phyloP scores from a whole-genome alignment of 2,113 vertebrate genomes.

The Jacana jacana region DNA sequence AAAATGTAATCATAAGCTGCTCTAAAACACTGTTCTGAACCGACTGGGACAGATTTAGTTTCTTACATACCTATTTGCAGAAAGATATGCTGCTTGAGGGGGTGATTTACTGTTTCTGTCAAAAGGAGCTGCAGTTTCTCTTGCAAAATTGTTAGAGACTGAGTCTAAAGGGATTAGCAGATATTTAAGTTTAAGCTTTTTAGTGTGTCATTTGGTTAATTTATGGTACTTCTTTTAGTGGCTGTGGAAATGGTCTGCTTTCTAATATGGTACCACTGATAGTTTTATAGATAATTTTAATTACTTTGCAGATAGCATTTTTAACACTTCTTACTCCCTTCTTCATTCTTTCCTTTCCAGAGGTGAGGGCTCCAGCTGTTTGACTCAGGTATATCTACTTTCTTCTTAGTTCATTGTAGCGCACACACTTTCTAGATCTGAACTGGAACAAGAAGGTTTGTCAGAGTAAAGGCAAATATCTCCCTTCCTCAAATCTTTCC shows the following conservation, averaged over 20 bases:
- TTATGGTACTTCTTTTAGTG: constrained; percentile 15
- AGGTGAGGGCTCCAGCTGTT: not conserved
- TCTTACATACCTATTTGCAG: constrained; percentile 45
- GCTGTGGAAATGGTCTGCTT: not conserved
- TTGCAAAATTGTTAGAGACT: constrained; percentile 23
- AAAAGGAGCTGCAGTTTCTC: constrained; percentile 14
- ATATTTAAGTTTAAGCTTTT: constrained; percentile 49
- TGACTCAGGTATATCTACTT: not conserved
- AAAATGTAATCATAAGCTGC: constrained; percentile 23
- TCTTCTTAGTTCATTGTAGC: not conserved
- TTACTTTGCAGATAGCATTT: not conserved
- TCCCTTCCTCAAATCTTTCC: not conserved
- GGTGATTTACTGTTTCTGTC: constrained; percentile 54
- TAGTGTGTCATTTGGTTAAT: constrained; percentile 54
- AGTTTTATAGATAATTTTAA: constrained; percentile 5
- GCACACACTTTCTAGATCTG: not conserved
- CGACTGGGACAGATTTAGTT: not conserved
- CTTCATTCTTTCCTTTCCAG: not conserved
- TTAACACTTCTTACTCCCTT: not conserved
- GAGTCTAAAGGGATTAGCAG: constrained; percentile 59
- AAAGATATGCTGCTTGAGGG: constrained; percentile 32
- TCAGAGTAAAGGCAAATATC: not conserved
- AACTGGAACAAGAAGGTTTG: not conserved
- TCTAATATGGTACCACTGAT: not conserved
- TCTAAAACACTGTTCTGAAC: constrained; percentile 37